Evolutionary conservation across 2,113 vertebrate species (phyloP).

Genomic region (Chamaetylas fuelleborni): DNA sequence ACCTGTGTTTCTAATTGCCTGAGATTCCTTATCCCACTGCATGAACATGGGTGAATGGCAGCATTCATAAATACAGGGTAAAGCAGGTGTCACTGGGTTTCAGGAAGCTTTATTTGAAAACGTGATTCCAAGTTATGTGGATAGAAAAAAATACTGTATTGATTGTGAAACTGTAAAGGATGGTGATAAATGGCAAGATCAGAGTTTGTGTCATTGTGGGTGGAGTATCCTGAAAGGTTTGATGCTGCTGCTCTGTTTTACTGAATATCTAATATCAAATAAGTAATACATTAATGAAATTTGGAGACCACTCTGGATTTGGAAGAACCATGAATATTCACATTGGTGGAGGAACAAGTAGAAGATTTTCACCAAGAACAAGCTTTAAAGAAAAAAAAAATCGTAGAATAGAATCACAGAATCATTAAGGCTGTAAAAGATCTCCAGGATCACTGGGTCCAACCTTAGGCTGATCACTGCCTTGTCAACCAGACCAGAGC

Average conservation of each 20-base stretch:
- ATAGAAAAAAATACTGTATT: background rate
- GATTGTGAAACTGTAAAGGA: background rate
- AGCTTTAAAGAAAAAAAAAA: background rate
- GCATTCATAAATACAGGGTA: background rate
- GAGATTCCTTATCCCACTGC: background rate
- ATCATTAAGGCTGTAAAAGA: background rate
- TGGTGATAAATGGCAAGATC: background rate
- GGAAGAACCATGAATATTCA: background rate
- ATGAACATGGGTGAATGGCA: background rate
- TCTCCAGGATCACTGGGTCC: background rate
- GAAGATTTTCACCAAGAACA: background rate
- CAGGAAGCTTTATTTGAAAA: background rate
- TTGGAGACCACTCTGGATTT: background rate
- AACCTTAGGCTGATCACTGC: background rate
- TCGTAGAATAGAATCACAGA: background rate
- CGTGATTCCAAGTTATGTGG: background rate
- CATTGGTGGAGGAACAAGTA: background rate
- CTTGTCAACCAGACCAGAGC: background rate
- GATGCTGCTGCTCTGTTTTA: background rate
- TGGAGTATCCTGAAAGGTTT: background rate
- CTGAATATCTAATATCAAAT: background rate
- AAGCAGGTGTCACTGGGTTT: background rate
- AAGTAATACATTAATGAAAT: background rate
- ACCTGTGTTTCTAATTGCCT: background rate
- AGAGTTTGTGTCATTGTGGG: background rate